Base-by-base conservation (phyloP, 1,140 invertebrate genomes). In the Uloborus diversus region DNA sequence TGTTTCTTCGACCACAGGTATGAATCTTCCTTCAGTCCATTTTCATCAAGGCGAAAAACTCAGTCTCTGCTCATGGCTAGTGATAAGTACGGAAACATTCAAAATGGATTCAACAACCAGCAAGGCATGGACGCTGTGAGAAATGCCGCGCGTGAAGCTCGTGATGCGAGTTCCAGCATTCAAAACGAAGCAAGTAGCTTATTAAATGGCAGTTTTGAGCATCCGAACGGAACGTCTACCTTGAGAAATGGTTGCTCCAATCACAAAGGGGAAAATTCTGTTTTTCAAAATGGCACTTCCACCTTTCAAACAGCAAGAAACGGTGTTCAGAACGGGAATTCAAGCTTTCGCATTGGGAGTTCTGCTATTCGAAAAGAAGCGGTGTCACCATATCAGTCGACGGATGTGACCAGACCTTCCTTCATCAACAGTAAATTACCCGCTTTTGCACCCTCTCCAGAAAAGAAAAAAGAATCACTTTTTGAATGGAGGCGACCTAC, bases 21-120 rank as follows among this genome's bases (percentile, higher is more conserved):
- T 32, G 76, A 79, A 68, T 68, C 76, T 7, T 35, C 76, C 3
- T 79, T 79, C 47, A 59, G 37, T 49, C 76, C 62, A n/a, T 57
- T 57, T 20, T 32, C 64, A 23, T 5, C 49, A 14, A 57, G 61
- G 13, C 20, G 23, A 20, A 69, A 79, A 47, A 17, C 49, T 2
- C 51, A 68, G 25, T 79, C 64, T 1, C 27, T 49, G 11, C 51
- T 79, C 20, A 68, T 59, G 56, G 76, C 76, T 4, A 69, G 53
- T 49, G 76, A 79, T 4, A 68, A 68, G 35, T 79, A 79, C 14
- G 49, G 33, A 25, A 47, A 57, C 28, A 20, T 30, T 32, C 59
- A 28, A 5, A 73, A 42, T 73, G 57, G 53, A 20, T n/a, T n/a
- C n/a, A 30, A 28, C 3, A 28, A 11, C 23, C 7, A 61, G 7